phyloP scores from a whole-genome alignment of 2,113 vertebrate genomes.

The Lynx canadensis region DNA sequence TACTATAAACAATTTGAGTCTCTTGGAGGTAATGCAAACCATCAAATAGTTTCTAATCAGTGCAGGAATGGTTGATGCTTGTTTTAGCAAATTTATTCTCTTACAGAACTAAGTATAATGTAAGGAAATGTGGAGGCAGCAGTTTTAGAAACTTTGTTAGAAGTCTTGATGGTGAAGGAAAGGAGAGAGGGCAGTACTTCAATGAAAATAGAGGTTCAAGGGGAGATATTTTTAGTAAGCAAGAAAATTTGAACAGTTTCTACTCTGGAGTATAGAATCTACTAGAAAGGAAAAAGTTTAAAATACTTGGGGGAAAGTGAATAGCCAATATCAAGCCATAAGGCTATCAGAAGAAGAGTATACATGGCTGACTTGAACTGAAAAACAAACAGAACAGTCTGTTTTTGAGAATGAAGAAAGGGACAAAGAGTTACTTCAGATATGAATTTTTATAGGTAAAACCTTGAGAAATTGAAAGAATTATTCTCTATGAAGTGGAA shows the following conservation, averaged over 20 bases:
- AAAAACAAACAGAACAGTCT: not conserved
- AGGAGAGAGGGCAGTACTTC: not conserved
- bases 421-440: not conserved
- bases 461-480: not conserved
- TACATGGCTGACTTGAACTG: not conserved
- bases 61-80: not conserved
- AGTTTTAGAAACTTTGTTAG: not conserved
- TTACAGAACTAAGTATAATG: not conserved
- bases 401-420: conserved; percentile 26
- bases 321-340: not conserved
- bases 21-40: not conserved
- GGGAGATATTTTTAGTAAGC: not conserved
- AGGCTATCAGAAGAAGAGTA: not conserved
- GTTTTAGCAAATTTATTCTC: not conserved
- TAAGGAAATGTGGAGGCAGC: not conserved
- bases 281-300: not conserved
- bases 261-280: not conserved
- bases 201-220: not conserved
- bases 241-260: not conserved
- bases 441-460: not conserved
- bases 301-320: not conserved
- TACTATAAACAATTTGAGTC: not conserved
- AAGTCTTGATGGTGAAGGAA: not conserved
- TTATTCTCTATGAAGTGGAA: not conserved
- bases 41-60: not conserved